phyloP scores from a whole-genome alignment of 2,888 invertebrate species.

The Hydraecia micacea region DNA sequence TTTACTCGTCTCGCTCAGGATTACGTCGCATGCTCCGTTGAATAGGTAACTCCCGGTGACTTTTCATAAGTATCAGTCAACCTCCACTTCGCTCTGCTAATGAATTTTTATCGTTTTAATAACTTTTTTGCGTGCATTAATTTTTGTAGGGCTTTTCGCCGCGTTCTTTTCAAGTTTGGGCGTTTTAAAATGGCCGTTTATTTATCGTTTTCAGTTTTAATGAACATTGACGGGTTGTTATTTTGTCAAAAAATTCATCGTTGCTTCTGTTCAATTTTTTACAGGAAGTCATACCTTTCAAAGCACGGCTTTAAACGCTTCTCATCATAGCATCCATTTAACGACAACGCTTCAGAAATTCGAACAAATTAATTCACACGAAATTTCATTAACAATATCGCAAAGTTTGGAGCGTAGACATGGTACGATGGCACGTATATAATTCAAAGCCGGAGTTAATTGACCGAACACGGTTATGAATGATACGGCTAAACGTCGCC shows the following conservation, averaged over 20 bases:
- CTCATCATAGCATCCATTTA: constrained; percentile 17
- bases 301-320: constrained; percentile 11
- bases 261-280: not conserved
- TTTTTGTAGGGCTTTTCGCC: constrained; percentile 19
- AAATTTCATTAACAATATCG: constrained; percentile 50
- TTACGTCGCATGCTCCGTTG: constrained; percentile 87
- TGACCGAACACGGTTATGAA: constrained; percentile 81
- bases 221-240: too few species aligned
- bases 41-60: constrained; percentile 87
- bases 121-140: constrained; percentile 41
- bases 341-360: constrained; percentile 28
- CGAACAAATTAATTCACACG: constrained; percentile 25
- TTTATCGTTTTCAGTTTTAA: not conserved
- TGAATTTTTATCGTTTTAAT: constrained; percentile 65
- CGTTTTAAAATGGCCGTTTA: constrained; percentile 9
- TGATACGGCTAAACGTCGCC: constrained; percentile 82
- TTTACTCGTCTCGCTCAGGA: constrained; percentile 88
- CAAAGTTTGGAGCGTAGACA: constrained; percentile 51
- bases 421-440: constrained; percentile 62
- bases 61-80: constrained; percentile 74
- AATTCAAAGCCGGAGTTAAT: constrained; percentile 82
- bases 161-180: constrained; percentile 28
- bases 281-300: not conserved
- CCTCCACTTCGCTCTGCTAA: constrained; percentile 62
- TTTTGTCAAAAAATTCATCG: not conserved